Base-by-base conservation (phyloP, 2,113 vertebrate species). In the Catharus fuscescens region DNA sequence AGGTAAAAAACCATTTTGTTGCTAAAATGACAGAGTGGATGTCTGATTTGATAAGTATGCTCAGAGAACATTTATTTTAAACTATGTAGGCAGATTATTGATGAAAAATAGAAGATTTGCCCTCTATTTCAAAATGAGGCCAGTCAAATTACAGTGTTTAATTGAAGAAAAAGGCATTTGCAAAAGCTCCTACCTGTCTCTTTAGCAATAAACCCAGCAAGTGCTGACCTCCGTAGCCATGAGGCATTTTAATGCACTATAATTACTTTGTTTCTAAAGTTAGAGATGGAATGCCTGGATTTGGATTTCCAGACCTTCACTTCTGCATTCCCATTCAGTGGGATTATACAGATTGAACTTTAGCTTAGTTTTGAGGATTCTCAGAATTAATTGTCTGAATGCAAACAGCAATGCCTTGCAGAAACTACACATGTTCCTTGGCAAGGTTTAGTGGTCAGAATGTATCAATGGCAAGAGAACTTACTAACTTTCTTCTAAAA, bases 191-290 rank as follows among this genome's bases (percentile, higher is more conserved):
- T 72, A 91, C 65, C 52, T 78, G 53, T 31, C 7, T 38, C 78
- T 91, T 70, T n/a, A 32, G 67, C 61, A 81, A 72, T 78, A 70
- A 92, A 80, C 34, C 70, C 82, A 84, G 73, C 91, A 95, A 79
- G 72, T 96, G 87, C 60, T 94, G 72, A 71, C 15, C 45, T n/a
- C 45, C 71, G 61, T 48, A 73, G 86, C 31, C 64, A 42, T 0
- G 1, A 76, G 69, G 31, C 38, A 52, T 36, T 93, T 76, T 8
- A 78, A 71, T 31, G 40, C 23, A 42, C 54, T 60, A 60, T 48
- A 14, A 50, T 50, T 23, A 28, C n/a, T 50, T 47, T 3, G 10
- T 47, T 94, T 80, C 89, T 60, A 50, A 59, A 90, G 32, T 59
- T 60, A 87, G 92, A 77, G 64, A 31, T 52, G 32, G 54, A 25